phyloP scores from a whole-genome alignment of 2,113 vertebrate species.

The Falco punctatus region DNA sequence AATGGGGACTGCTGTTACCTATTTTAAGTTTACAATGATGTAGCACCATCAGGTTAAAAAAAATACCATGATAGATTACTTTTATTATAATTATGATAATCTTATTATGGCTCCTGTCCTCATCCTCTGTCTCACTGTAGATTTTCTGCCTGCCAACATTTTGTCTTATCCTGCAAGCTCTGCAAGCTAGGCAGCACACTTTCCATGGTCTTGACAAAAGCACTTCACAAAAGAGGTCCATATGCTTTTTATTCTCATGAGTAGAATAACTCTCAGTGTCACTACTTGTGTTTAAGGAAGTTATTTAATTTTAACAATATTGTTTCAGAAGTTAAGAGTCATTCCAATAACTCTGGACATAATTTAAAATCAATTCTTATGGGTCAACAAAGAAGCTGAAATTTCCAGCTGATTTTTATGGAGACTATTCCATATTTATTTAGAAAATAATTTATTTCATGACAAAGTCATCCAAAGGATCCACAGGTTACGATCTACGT shows the following conservation, averaged over 20 bases:
- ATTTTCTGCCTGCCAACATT: background rate
- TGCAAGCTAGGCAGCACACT: background rate
- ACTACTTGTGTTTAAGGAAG: background rate
- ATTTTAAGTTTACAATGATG: background rate
- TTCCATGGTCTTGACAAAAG: background rate
- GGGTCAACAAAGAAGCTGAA: background rate
- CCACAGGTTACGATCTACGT: background rate
- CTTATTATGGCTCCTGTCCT: background rate
- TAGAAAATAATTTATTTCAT: background rate
- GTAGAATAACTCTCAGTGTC: background rate
- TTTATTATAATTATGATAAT: background rate
- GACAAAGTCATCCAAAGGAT: background rate
- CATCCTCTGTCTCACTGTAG: background rate
- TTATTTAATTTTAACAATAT: background rate
- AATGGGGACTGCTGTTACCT: background rate
- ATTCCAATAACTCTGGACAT: background rate
- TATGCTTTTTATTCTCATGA: background rate
- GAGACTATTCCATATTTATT: background rate
- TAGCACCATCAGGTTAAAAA: background rate
- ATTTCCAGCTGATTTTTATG: background rate
- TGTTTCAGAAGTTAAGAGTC: background rate
- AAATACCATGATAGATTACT: background rate
- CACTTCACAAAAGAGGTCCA: background rate
- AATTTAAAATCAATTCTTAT: background rate
- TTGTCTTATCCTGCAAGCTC: background rate